Conservation (phyloP, 2,797 vertebrate species). For the Choloepus didactylus region DNA sequence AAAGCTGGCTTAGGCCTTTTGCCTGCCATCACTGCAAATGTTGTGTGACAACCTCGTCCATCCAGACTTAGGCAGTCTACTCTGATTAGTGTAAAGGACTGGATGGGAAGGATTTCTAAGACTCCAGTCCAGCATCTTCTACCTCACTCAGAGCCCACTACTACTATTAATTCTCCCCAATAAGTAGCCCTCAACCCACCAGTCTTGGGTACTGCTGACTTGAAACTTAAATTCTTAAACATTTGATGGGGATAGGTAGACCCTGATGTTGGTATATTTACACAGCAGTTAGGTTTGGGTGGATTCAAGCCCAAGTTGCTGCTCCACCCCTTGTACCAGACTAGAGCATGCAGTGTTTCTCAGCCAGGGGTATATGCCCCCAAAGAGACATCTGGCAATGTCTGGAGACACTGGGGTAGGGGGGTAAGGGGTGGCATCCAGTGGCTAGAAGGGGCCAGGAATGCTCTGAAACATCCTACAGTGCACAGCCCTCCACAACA, state of each 20-base stretch:
- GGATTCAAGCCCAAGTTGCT: not conserved
- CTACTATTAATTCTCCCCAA: not conserved
- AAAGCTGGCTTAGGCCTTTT: not conserved
- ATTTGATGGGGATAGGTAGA: not conserved
- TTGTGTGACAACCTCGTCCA: not conserved
- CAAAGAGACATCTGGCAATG: no score
- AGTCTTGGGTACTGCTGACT: not conserved
- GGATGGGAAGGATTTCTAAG: not conserved
- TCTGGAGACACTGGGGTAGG: not conserved
- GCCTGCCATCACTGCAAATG: not conserved
- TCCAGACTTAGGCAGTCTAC: not conserved
- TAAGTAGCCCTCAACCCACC: not conserved
- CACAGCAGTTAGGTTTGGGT: not conserved
- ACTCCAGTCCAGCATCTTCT: slow-evolving; percentile 1
- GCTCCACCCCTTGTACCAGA: not conserved
- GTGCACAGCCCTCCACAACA: not conserved
- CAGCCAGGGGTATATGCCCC: not conserved
- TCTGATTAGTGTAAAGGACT: not conserved
- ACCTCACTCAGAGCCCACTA: not conserved
- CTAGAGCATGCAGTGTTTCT: not conserved
- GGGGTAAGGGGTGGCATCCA: not conserved
- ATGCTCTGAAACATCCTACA: slow-evolving; percentile 7
- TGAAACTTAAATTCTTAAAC: slow-evolving; percentile 2
- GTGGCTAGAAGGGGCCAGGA: not conserved
- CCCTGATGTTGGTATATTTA: not conserved